Base-by-base conservation (phyloP, 2,797 vertebrate genomes). In the Buphagus erythrorhynchus region DNA sequence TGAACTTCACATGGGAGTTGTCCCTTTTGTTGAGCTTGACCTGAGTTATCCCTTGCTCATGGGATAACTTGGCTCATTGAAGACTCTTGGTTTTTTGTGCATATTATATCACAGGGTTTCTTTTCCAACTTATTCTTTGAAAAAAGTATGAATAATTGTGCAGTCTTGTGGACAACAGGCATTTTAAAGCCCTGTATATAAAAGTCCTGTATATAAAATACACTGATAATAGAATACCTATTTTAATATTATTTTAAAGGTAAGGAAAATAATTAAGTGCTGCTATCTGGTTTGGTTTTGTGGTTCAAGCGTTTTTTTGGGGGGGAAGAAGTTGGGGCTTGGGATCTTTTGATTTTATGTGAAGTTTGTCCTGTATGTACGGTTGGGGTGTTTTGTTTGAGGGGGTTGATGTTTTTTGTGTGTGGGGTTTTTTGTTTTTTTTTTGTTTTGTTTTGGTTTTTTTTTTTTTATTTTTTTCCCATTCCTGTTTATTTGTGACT, bases 171-270 rank as follows among this genome's bases (percentile, higher is more conserved):
- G 35, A 52, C 33, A 79, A 46, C 16, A 73, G 40, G 35, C 10
- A 16, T 42, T 31, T 78, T 58, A 26, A 54, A 83, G 13, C 19
- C 2, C 14, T 24, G 59, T 58, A 33, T n/a, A n/a, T n/a, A n/a
- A n/a, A n/a, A n/a, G n/a, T n/a, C 7, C 36, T 46, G 2, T 21
- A 78, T 79, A 66, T 52, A 48, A 62, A 94, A 81, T 89, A 58
- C 2, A 29, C 19, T 66, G 16, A 66, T 35, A 66, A 9, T 71
- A 29, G 52, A 69, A 81, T 42, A 21, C 2, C 18, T 68, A 6
- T 77, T 95, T 93, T 86, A 54, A 38, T 92, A 16, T 36, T 38
- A 16, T 85, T 76, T 86, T 89, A 69, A 91, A 65, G 10, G 22
- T 38, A 72, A 71, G 31, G n/a, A 85, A 84, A 94, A 85, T 14